Conservation (phyloP, 2,888 invertebrate species). For the Melinaea marsaeus region DNA sequence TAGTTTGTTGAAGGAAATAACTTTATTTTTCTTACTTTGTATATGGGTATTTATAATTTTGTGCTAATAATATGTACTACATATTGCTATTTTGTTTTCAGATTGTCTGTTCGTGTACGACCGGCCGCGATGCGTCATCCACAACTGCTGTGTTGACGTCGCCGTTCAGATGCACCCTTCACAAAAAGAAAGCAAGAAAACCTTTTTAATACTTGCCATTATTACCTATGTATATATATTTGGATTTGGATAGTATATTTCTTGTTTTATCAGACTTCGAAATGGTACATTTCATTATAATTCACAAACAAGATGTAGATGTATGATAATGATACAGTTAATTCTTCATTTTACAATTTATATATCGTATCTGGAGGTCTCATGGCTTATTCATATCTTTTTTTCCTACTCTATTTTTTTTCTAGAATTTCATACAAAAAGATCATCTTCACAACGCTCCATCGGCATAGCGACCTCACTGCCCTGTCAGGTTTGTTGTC, state of each 20-base stretch:
- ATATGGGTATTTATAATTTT: neutral
- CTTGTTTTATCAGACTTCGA: neutral
- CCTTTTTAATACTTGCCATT: slow-evolving; percentile 4
- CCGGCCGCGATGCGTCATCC: slow-evolving; percentile 47
- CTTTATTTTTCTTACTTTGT: neutral
- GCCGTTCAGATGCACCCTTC: slow-evolving; percentile 36
- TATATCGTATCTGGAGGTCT: too few species aligned
- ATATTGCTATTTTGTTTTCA: slow-evolving; percentile 26
- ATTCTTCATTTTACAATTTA: too few species aligned
- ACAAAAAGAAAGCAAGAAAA: slow-evolving; percentile 27
- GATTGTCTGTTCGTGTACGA: slow-evolving; percentile 55
- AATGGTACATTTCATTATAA: too few species aligned
- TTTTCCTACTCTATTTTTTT: neutral
- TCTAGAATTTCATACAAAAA: slow-evolving; percentile 26
- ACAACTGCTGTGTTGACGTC: slow-evolving; percentile 34
- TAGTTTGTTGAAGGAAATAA: too few species aligned
- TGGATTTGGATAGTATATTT: neutral
- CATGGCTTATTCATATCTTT: too few species aligned
- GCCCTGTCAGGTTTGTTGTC: slow-evolving; percentile 9
- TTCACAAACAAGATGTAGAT: too few species aligned
- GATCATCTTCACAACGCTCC: slow-evolving; percentile 17
- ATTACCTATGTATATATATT: neutral
- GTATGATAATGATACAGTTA: too few species aligned
- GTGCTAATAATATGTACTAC: neutral
- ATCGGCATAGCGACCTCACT: slow-evolving; percentile 24